These are phyloP conservation scores for Limanda limanda DNA, from an alignment of 2,113 vertebrate genomes.

Conservation along the genomic window DNA sequence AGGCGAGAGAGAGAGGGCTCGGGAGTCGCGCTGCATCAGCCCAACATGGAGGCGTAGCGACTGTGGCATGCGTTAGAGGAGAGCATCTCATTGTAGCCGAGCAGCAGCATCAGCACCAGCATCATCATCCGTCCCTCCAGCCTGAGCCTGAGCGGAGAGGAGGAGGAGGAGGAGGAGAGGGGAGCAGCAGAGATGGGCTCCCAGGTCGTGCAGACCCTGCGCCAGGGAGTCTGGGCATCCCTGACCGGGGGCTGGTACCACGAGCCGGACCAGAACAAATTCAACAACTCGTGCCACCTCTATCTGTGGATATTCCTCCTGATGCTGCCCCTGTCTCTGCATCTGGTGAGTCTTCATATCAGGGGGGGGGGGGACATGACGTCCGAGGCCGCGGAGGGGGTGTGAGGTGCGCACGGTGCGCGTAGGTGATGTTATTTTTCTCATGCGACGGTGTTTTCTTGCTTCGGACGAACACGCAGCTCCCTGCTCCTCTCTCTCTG, in stretches of 20 bases:
- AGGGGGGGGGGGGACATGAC: slow-evolving; percentile 45
- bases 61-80: slow-evolving; percentile 61
- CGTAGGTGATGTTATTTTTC: not conserved
- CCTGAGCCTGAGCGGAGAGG: slow-evolving; percentile 56
- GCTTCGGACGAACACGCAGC: slow-evolving; percentile 2
- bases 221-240: slow-evolving; percentile 96
- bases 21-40: slow-evolving; percentile 44
- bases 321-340: slow-evolving; percentile 90
- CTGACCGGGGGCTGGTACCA: slow-evolving; percentile 96
- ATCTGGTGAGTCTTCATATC: slow-evolving; percentile 88
- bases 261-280: slow-evolving; percentile 95
- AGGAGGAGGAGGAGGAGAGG: slow-evolving; percentile 47
- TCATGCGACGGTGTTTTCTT: not conserved
- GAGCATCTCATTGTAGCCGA: slow-evolving; percentile 73
- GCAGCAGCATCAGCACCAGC: slow-evolving; percentile 55
- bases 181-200: slow-evolving; percentile 86
- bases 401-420: slow-evolving; percentile 25
- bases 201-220: slow-evolving; percentile 90
- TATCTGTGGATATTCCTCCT: slow-evolving; percentile 97
- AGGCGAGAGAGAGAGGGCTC: slow-evolving; percentile 56
- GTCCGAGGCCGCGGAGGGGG: slow-evolving; percentile 65
- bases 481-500: not conserved
- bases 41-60: slow-evolving; percentile 79
- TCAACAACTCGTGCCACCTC: slow-evolving; percentile 96
- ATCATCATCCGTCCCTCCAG: slow-evolving; percentile 69